Evolutionary conservation across 2,797 vertebrate species (phyloP).

Genomic region (Percopsis omiscomaycus): DNA sequence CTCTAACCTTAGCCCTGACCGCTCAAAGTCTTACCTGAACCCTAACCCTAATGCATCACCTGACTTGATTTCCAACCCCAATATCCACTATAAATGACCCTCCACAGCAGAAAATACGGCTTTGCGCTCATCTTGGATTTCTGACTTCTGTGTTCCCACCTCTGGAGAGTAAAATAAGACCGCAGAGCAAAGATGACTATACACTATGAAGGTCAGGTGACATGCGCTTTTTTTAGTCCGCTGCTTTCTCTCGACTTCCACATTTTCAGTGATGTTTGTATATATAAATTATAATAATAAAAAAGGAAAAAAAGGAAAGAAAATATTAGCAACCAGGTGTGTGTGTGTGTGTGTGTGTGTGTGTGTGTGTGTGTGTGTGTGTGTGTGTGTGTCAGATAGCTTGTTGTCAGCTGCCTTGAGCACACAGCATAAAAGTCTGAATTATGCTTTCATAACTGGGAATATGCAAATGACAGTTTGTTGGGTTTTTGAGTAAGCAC

Average conservation of each 20-base stretch:
- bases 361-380: no score
- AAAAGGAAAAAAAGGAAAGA: no score
- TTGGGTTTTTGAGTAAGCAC: conserved; percentile 24
- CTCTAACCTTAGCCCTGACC: conserved; percentile 6
- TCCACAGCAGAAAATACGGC: neutral
- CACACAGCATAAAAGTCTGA: neutral
- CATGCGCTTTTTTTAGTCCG: no score
- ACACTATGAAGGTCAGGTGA: no score
- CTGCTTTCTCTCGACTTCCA: no score
- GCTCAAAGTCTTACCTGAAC: conserved; percentile 1
- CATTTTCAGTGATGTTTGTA: no score
- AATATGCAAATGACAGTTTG: conserved; percentile 26
- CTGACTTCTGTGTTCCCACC: neutral
- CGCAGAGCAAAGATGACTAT: no score
- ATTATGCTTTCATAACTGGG: conserved; percentile 49
- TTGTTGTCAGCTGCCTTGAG: conserved; percentile 16
- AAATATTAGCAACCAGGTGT: no score
- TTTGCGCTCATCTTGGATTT: neutral
- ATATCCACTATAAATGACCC: conserved; percentile 10
- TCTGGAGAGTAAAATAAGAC: no score
- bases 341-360: no score
- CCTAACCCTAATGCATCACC: conserved; percentile 32
- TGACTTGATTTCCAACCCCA: conserved; percentile 23
- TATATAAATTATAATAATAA: no score
- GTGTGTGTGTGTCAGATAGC: no score